These are phyloP conservation scores for Heterocephalus glaber DNA, from an alignment of 2,113 vertebrate genomes.

Conservation along the genomic window DNA sequence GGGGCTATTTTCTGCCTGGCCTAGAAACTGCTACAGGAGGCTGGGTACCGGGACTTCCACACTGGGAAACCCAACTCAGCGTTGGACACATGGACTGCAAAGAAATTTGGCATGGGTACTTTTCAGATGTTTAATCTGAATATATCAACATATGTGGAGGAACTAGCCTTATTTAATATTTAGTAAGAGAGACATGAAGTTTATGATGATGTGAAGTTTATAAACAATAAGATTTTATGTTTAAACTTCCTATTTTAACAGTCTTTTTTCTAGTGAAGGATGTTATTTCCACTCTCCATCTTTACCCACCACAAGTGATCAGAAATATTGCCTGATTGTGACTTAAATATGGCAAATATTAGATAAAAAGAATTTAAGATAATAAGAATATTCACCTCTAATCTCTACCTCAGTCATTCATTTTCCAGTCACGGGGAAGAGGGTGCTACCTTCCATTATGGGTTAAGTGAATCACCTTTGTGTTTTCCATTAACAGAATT, in stretches of 20 bases:
- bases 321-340: background rate
- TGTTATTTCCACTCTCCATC: background rate
- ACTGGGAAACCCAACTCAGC: background rate
- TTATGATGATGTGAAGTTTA: background rate
- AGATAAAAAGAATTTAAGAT: background rate
- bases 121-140: background rate
- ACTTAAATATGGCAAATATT: background rate
- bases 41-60: background rate
- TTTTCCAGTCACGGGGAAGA: rapidly evolving
- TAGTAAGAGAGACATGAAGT: background rate
- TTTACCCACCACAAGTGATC: background rate
- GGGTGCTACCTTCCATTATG: conserved; percentile 68
- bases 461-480: conserved; percentile 69
- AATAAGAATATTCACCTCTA: background rate
- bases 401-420: conserved; percentile 41
- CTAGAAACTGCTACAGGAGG: background rate
- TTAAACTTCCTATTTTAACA: conserved; percentile 39
- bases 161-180: conserved; percentile 8
- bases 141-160: background rate
- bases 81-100: background rate
- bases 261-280: background rate
- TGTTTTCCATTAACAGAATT: conserved; percentile 69
- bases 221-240: background rate
- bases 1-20: background rate
- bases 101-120: background rate